Evolutionary conservation across 23 tunicate genomes (phyloP).

Genomic region (Styela clava): DNA sequence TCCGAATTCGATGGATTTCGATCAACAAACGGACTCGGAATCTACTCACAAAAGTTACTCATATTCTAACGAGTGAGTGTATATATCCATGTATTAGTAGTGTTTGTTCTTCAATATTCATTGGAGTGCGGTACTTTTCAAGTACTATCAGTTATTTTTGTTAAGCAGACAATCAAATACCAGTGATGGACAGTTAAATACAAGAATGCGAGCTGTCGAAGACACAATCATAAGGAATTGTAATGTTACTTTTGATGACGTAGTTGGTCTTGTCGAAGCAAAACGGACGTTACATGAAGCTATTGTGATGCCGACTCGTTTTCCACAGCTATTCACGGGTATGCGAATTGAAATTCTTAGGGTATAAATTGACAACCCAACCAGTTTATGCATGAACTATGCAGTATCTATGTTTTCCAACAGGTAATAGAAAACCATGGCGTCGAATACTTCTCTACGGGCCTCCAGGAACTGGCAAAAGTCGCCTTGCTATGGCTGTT

Average conservation of each 20-base stretch:
- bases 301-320: conserved; percentile 44
- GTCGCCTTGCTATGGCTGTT: conserved; percentile 48
- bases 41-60: background rate
- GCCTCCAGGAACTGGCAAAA: conserved; percentile 63
- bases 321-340: conserved; percentile 49
- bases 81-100: no score
- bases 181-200: background rate
- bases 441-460: conserved; percentile 43
- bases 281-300: conserved; percentile 41
- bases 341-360: background rate
- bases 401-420: no score
- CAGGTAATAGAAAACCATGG: conserved; percentile 54
- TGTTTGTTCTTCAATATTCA: no score
- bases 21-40: background rate
- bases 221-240: conserved; percentile 7
- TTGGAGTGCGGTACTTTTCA: no score
- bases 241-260: conserved; percentile 32
- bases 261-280: conserved; percentile 49
- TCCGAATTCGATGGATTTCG: background rate
- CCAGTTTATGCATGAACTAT: no score
- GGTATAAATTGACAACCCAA: background rate
- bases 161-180: background rate
- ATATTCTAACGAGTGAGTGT: background rate
- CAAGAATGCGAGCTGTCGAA: conserved; percentile 21
- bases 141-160: no score